phyloP scores from a whole-genome alignment of 2,797 vertebrate genomes.

The Anolis apletophallus region DNA sequence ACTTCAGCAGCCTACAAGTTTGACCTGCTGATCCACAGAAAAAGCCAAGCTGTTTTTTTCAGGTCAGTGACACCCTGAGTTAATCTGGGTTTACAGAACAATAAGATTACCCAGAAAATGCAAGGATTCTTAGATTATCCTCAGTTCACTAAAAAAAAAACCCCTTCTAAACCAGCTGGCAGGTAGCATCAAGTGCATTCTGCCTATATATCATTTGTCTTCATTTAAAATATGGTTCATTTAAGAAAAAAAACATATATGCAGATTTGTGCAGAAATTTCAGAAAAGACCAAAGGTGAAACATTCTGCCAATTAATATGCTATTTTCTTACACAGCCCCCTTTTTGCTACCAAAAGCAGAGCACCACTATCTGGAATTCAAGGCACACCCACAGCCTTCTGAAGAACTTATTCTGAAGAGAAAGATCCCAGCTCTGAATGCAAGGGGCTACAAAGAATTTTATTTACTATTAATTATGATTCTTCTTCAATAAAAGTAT shows the following conservation, averaged over 20 bases:
- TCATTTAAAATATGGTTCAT: background rate
- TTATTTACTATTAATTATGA: conserved; percentile 55
- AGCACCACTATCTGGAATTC: background rate
- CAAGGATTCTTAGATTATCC: background rate
- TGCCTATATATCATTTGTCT: background rate
- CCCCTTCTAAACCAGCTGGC: background rate
- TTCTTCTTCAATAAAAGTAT: conserved; percentile 39
- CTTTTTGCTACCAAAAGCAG: background rate
- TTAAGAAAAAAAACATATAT: background rate
- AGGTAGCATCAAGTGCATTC: background rate
- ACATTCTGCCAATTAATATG: conserved; percentile 9
- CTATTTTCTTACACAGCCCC: background rate
- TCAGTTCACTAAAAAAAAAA: background rate
- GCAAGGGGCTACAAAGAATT: conserved; percentile 36
- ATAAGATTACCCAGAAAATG: background rate
- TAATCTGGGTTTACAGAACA: background rate
- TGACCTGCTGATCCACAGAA: background rate
- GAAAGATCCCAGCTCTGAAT: conserved; percentile 32
- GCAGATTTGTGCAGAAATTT: background rate
- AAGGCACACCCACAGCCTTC: conserved; percentile 28
- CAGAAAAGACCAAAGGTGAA: background rate
- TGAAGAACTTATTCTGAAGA: conserved; percentile 40
- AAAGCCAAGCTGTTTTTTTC: background rate
- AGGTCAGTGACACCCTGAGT: background rate
- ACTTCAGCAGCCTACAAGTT: background rate